Conservation (phyloP, 2,888 invertebrate genomes). For the Orthonevra nobilis region DNA sequence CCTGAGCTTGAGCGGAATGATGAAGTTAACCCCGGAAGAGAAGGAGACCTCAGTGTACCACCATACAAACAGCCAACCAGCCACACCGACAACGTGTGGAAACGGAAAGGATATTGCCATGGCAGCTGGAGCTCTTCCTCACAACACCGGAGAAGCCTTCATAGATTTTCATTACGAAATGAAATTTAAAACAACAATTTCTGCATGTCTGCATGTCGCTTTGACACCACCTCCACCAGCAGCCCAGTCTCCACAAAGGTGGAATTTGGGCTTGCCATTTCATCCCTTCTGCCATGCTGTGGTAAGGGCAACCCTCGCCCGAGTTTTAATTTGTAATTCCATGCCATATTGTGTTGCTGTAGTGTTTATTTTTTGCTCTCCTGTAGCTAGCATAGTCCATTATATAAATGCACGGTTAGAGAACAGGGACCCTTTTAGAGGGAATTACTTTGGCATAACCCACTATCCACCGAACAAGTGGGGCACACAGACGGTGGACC, state of each 20-base stretch:
- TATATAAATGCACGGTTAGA: conserved; percentile 30
- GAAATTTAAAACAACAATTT: conserved; percentile 69
- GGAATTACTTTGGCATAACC: conserved; percentile 32
- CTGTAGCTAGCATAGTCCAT: conserved; percentile 38
- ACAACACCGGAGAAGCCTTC: conserved; percentile 33
- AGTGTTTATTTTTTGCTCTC: conserved; percentile 16
- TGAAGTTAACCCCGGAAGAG: conserved; percentile 64
- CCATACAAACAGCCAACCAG: neutral
- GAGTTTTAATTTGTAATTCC: conserved; percentile 48
- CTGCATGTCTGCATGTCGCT: conserved; percentile 8
- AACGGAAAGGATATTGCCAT: neutral
- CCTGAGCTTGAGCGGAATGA: conserved; percentile 68
- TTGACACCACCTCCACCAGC: conserved; percentile 20
- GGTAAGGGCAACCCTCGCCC: conserved; percentile 8
- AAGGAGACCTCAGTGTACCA: conserved; percentile 21
- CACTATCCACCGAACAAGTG: conserved; percentile 34
- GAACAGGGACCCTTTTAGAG: conserved; percentile 46
- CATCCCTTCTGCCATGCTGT: conserved; percentile 41
- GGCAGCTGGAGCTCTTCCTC: neutral
- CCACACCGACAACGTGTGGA: conserved; percentile 11
- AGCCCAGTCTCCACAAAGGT: no score
- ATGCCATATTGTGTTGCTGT: conserved; percentile 44
- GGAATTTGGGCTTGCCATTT: conserved; percentile 47
- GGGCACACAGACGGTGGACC: conserved; percentile 16
- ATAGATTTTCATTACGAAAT: conserved; percentile 70